A percentile compares a stretch with the other conserved stretches of the same genome.
Conservation (phyloP, 2,888 invertebrate genomes). For the Platycheirus rosarum region DNA sequence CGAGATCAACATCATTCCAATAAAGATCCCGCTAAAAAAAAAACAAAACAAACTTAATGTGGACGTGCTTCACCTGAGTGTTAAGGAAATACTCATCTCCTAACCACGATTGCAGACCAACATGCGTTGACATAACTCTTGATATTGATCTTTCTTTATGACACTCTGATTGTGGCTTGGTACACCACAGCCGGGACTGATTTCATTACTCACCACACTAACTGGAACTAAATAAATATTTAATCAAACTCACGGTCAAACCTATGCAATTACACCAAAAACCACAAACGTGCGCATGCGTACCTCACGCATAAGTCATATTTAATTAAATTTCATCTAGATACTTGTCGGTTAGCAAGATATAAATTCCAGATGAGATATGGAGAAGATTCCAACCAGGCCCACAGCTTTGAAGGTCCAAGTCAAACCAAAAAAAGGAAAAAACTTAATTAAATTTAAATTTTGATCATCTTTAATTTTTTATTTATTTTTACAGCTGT, state of each 20-base stretch:
- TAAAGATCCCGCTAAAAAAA: conserved; percentile 11
- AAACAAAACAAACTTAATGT: background rate
- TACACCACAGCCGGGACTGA: conserved; percentile 17
- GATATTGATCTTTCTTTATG: conserved; percentile 66
- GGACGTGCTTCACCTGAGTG: conserved; percentile 45
- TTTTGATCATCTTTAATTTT: conserved; percentile 58
- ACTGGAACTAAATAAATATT: conserved; percentile 41
- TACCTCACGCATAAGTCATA: conserved; percentile 39
- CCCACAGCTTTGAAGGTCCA: conserved; percentile 3
- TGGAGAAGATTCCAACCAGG: background rate
- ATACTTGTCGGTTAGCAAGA: conserved; percentile 5
- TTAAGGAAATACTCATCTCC: conserved; percentile 64
- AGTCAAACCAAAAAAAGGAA: background rate
- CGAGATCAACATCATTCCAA: conserved; percentile 31
- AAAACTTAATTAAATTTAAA: conserved; percentile 27
- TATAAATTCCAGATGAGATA: background rate
- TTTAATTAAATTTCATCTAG: conserved; percentile 45
- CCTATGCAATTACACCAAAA: conserved; percentile 58
- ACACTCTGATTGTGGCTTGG: conserved; percentile 27
- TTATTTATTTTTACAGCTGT: conserved; percentile 65
- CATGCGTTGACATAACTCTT: conserved; percentile 61
- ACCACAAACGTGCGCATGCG: conserved; percentile 50
- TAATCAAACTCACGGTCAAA: conserved; percentile 70
- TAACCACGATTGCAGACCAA: conserved; percentile 45
- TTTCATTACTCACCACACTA: conserved; percentile 28